Conservation (phyloP, 1,140 invertebrate genomes). For the Zaprionus gabonicus region DNA sequence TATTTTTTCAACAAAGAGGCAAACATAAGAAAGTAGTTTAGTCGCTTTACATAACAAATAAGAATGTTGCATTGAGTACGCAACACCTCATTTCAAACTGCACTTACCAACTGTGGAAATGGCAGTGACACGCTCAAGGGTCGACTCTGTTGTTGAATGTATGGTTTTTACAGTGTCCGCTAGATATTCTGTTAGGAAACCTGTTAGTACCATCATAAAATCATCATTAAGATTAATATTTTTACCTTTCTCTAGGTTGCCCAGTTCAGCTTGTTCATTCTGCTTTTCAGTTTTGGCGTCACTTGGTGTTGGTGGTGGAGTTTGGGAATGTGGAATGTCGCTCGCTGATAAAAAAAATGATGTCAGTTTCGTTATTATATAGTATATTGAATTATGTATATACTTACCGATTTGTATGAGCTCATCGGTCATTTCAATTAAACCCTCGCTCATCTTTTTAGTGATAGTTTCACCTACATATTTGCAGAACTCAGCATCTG, state of each 20-base stretch:
- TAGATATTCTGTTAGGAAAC: conserved; percentile 56
- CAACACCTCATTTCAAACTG: conserved; percentile 51
- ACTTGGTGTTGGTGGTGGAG: conserved; percentile 82
- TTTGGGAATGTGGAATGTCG: conserved; percentile 83
- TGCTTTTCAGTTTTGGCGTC: conserved; percentile 77
- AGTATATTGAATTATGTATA: neutral
- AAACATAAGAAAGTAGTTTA: conserved; percentile 66
- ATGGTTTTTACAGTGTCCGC: conserved; percentile 74
- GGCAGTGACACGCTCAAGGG: conserved; percentile 77
- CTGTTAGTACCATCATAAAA: neutral
- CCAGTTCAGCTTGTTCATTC: conserved; percentile 49
- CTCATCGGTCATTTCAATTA: conserved; percentile 79
- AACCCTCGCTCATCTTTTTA: conserved; percentile 83
- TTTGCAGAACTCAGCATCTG: conserved; percentile 83
- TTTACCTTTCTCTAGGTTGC: conserved; percentile 61
- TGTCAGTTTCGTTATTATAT: neutral
- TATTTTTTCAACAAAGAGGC: conserved; percentile 66
- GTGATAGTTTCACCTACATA: conserved; percentile 82
- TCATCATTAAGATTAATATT: neutral
- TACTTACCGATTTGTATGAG: conserved; percentile 69
- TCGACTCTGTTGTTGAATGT: conserved; percentile 80
- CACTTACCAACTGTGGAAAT: conserved; percentile 83
- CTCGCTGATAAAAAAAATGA: conserved; percentile 48
- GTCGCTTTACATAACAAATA: conserved; percentile 77
- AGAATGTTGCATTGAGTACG: conserved; percentile 63